phyloP scores from a whole-genome alignment of 2,797 vertebrate species.

The Tamandua tetradactyla region DNA sequence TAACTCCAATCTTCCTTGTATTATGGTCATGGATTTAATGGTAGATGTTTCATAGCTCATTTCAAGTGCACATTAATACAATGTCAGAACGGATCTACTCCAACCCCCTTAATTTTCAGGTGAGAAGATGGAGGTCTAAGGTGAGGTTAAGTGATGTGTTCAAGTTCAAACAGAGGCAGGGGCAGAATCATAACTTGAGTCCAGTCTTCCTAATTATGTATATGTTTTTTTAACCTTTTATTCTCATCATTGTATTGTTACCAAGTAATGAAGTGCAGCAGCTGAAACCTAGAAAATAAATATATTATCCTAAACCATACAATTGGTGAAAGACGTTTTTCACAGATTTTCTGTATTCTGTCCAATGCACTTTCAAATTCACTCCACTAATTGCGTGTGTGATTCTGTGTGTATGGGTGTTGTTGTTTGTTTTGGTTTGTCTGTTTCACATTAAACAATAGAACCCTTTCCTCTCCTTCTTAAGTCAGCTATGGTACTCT shows the following conservation, averaged over 20 bases:
- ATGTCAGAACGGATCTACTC: background rate
- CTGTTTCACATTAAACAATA: background rate
- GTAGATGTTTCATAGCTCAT: background rate
- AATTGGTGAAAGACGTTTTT: background rate
- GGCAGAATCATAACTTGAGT: background rate
- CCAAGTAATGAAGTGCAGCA: background rate
- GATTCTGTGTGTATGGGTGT: background rate
- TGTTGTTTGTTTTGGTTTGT: background rate
- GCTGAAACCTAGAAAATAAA: background rate
- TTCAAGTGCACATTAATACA: background rate
- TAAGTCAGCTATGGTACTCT: background rate
- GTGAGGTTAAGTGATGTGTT: background rate
- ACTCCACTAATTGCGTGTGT: background rate
- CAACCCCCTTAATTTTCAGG: background rate
- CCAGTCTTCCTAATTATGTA: background rate
- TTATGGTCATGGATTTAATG: background rate
- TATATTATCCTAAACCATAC: background rate
- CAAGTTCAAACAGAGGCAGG: conserved; percentile 1
- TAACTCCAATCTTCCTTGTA: background rate
- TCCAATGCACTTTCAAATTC: background rate
- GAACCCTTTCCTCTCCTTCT: background rate
- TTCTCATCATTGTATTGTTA: background rate
- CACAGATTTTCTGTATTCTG: background rate
- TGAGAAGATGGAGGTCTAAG: background rate
- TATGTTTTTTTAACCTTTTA: background rate